Evolutionary conservation across 2,797 vertebrate species (phyloP).

Genomic region (Leucoraja ocellata): DNA sequence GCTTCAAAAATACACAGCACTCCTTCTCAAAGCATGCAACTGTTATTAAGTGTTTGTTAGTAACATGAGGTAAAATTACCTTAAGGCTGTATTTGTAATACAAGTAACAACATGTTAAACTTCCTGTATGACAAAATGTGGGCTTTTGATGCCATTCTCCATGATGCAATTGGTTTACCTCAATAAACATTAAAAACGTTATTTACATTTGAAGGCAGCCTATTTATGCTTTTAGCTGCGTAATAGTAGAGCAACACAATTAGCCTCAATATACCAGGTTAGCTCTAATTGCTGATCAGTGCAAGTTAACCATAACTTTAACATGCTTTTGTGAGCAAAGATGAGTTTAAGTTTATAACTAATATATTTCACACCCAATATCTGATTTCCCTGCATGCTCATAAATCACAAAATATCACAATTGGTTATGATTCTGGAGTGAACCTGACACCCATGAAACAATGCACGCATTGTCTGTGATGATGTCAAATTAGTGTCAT

Average conservation of each 20-base stretch:
- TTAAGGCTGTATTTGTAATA: neutral
- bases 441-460: neutral
- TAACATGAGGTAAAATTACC: neutral
- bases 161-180: neutral
- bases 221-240: neutral
- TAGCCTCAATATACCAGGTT: neutral
- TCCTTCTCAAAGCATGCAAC: neutral
- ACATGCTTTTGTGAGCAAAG: neutral
- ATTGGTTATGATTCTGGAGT: neutral
- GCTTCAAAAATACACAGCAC: too few relatives aligned
- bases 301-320: neutral
- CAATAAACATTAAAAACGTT: neutral
- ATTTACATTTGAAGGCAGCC: neutral
- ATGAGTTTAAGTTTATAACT: neutral
- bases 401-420: neutral
- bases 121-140: neutral
- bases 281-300: neutral
- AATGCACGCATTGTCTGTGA: neutral
- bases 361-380: neutral
- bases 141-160: neutral
- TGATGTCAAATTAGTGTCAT: neutral
- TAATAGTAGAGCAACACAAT: neutral
- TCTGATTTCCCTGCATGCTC: neutral
- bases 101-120: neutral
- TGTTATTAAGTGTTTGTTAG: neutral